Evolutionary conservation across 2,888 invertebrate species (phyloP), one percentile per base, ranked within the genome.

Genomic region (Hesperia comma): DNA sequence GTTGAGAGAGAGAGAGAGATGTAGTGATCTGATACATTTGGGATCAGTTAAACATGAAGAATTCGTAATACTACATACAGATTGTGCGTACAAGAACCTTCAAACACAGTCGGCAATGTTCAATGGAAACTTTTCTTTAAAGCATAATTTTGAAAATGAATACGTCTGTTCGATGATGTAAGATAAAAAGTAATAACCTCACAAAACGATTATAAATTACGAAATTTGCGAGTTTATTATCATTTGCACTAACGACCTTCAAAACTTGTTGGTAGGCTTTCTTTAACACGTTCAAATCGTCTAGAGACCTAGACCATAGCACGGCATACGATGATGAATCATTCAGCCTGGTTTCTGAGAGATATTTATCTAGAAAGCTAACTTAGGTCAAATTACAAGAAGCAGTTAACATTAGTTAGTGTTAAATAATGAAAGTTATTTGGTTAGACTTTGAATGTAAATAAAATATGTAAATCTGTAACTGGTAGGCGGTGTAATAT

Each of bases 321-420:
- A 19, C 7, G 19, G n/a, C 17, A 12, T 19, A 10, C 17, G 3
- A 17, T 17, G 46, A 46, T 49, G 49, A 49, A 49, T 49, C 49
- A 49, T 49, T 12, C 49, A 49, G 49, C 17, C 49, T 49, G 49
- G 17, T 19, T 49, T 17, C 15, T 46, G 1, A 19, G 0, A 49
- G 49, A 49, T 19, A 49, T 19, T 49, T 49, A 49, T 49, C 49
- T 49, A 49, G 49, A 49, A 49, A 49, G 51, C 21, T 21, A 26
- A 26, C 6, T 7, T 19, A 19, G 49, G 10, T 51, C 21, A 51
- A 51, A 51, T 51, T 51, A 51, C 51, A 26, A 51, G 51, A 51
- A 51, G 21, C 49, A 19, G 21, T 26, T 10, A 43, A 26, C 51
- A 51, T 51, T 14, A 51, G 51, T 26, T n/a, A 26, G 26, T 26